phyloP scores from a whole-genome alignment of 2,797 vertebrate genomes.

The Oreonectes daqikongensis region DNA sequence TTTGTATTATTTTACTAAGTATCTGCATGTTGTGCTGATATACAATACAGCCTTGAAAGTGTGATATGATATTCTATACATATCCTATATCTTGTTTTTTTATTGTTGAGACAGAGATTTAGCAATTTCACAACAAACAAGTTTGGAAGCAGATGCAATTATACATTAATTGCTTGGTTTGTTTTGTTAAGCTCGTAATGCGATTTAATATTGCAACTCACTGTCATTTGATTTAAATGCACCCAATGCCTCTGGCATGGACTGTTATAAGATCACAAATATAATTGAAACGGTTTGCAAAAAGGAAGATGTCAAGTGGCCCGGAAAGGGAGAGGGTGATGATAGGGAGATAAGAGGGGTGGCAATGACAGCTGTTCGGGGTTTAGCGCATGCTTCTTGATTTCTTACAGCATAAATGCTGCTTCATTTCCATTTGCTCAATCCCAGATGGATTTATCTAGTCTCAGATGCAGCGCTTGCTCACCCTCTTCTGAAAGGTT shows the following conservation, averaged over 20 bases:
- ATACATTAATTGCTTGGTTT: neutral
- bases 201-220: neutral
- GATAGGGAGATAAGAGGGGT: neutral
- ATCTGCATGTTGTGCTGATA: too few relatives aligned
- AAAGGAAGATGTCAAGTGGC: conserved; percentile 16
- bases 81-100: neutral
- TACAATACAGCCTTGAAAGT: neutral
- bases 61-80: too few relatives aligned
- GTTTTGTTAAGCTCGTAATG: neutral
- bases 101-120: conserved; percentile 5
- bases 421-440: conserved; percentile 47
- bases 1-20: too few relatives aligned
- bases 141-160: neutral
- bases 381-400: conserved; percentile 36
- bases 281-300: conserved; percentile 19
- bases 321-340: conserved; percentile 17
- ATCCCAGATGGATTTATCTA: conserved; percentile 38
- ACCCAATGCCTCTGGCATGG: neutral
- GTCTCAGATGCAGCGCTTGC: neutral
- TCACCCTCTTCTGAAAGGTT: conserved; percentile 8
- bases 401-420: conserved; percentile 45
- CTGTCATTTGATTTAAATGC: conserved; percentile 5
- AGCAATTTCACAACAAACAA: neutral
- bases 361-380: conserved; percentile 29
- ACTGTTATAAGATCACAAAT: conserved; percentile 15